Conservation (phyloP, 1,140 invertebrate genomes). For the Stenopsyche tienmushanensis region DNA sequence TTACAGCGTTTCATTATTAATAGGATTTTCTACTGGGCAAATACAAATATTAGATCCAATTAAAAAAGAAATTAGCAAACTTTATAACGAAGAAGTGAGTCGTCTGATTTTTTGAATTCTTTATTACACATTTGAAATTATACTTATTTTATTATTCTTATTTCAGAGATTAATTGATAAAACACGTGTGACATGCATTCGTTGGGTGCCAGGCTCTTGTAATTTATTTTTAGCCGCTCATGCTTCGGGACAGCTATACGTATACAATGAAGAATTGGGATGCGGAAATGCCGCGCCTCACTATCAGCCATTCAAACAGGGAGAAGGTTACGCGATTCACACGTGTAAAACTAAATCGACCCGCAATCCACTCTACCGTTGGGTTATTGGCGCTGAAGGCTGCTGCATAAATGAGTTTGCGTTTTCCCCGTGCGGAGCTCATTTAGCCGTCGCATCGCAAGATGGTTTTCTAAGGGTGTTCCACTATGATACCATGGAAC, state of each 20-base stretch:
- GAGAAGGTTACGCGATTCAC: slow-evolving; percentile 90
- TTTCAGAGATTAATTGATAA: slow-evolving; percentile 95
- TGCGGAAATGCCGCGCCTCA: slow-evolving; percentile 82
- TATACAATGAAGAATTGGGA: slow-evolving; percentile 94
- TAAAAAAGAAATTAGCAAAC: slow-evolving; percentile 91
- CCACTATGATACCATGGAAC: slow-evolving; percentile 96
- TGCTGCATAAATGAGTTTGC: slow-evolving; percentile 95
- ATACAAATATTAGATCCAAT: slow-evolving; percentile 97
- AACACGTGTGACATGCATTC: slow-evolving; percentile 96
- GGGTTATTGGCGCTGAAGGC: slow-evolving; percentile 79
- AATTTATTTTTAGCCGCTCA: slow-evolving; percentile 94
- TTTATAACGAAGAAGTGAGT: slow-evolving; percentile 97
- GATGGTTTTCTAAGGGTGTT: slow-evolving; percentile 97
- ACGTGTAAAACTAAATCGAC: slow-evolving; percentile 97
- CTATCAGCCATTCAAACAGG: slow-evolving; percentile 95
- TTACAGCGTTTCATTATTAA: slow-evolving; percentile 83
- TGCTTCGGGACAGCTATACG: slow-evolving; percentile 94
- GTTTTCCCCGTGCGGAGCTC: slow-evolving; percentile 92
- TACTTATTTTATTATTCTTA: slow-evolving; percentile 40
- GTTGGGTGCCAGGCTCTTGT: slow-evolving; percentile 92
- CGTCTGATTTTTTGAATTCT: too few relatives aligned
- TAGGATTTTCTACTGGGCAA: slow-evolving; percentile 96
- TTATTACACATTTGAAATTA: background rate
- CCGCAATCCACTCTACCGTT: slow-evolving; percentile 90
- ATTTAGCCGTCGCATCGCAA: slow-evolving; percentile 91